Evolutionary conservation across 1,140 invertebrate species (phyloP), one percentile per base, ranked within the genome.

Genomic region (Ylistrum balloti): DNA sequence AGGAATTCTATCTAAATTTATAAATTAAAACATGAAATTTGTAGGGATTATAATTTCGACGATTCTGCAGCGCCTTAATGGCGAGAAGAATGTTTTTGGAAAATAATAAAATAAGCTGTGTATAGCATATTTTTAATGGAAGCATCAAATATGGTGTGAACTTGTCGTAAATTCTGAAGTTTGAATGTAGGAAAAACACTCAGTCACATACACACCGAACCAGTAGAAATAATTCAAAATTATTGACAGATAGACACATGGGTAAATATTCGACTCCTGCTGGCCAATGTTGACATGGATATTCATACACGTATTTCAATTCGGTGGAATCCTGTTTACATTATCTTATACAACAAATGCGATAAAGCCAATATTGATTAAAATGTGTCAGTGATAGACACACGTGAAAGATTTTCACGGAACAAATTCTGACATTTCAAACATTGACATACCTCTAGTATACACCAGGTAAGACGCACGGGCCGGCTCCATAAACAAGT

Each of bases 161-260:
- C n/a, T n/a, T n/a, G n/a, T n/a, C n/a, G n/a, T n/a, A n/a, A n/a
- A n/a, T n/a, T n/a, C n/a, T n/a, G n/a, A n/a, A n/a, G n/a, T n/a
- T n/a, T n/a, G n/a, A n/a, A n/a, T n/a, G n/a, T n/a, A n/a, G n/a
- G n/a, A n/a, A n/a, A n/a, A n/a, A n/a, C n/a, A n/a, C n/a, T n/a
- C n/a, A n/a, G n/a, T n/a, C 17, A 45, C 41, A 45, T 17, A 45
- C 17, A 45, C 41, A 9, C 22, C 56, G 5, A n/a, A 28, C 15
- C 56, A 74, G 56, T 74, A n/a, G 56, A 3, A 74, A 17, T 74
- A 17, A 17, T 74, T n/a, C 41, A 45, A 13, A 17, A 17, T n/a
- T 74, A 74, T 74, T n/a, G 56, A 74, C n/a, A 74, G 56, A 74
- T n/a, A n/a, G 56, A n/a, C 56, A n/a, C 56, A n/a, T 74, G 56